Evolutionary conservation across 53 echinoderm and acorn worm species (phyloP).

Genomic region (Actinopyga echinites): DNA sequence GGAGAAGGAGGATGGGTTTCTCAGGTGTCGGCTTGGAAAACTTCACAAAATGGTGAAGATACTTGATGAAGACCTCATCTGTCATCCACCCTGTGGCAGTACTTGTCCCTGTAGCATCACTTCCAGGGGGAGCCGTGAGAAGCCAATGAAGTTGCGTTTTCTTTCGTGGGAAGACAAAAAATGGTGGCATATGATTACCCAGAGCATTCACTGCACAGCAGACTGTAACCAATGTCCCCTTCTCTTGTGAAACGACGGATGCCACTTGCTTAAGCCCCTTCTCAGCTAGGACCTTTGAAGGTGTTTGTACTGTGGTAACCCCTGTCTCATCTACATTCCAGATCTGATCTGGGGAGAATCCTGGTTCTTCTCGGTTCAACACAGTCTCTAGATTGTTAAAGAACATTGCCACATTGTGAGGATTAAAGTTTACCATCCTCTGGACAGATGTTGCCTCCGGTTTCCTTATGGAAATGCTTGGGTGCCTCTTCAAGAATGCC

Average conservation of each 20-base stretch:
- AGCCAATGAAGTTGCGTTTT: slow-evolving; percentile 33
- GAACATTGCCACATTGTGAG: slow-evolving; percentile 16
- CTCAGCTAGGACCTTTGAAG: not conserved
- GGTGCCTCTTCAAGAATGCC: not conserved
- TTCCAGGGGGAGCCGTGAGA: slow-evolving; percentile 22
- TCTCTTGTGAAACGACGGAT: slow-evolving; percentile 6
- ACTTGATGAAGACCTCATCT: not conserved
- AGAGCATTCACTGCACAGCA: slow-evolving; percentile 23
- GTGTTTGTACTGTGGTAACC: slow-evolving; percentile 26
- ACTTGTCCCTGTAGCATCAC: slow-evolving; percentile 11
- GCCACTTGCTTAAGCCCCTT: slow-evolving; percentile 1
- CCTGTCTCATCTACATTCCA: slow-evolving; percentile 42
- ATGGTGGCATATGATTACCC: slow-evolving; percentile 17
- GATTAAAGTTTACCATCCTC: slow-evolving; percentile 19
- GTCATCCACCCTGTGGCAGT: slow-evolving; percentile 14
- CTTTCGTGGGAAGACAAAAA: slow-evolving; percentile 31
- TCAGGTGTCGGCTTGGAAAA: slow-evolving; percentile 5
- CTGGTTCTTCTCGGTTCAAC: not conserved
- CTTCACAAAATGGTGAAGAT: not conserved
- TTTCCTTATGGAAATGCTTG: slow-evolving; percentile 4
- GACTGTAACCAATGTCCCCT: slow-evolving; percentile 6
- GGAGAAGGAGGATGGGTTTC: not conserved
- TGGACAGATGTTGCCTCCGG: slow-evolving; percentile 33
- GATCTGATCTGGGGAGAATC: slow-evolving; percentile 34
- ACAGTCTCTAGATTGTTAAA: slow-evolving; percentile 26